Conservation (phyloP, 2,113 vertebrate species). For the Phylloscopus whistleri region DNA sequence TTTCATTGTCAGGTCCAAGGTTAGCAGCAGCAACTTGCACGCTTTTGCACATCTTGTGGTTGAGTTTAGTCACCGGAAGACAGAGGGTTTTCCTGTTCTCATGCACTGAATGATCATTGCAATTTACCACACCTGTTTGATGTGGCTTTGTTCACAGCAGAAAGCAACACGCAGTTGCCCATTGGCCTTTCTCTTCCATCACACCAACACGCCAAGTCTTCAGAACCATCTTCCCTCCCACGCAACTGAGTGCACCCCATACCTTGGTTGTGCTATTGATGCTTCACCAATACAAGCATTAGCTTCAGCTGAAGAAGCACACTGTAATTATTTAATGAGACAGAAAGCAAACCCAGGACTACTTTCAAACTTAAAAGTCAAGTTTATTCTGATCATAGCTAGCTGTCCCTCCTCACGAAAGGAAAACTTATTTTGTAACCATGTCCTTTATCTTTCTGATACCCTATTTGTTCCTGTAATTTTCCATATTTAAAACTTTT, state of each 20-base stretch:
- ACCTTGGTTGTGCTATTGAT: neutral
- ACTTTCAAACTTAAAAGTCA: neutral
- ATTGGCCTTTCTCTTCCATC: neutral
- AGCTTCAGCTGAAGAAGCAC: neutral
- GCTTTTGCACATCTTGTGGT: neutral
- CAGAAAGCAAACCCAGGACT: neutral
- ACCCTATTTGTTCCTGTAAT: neutral
- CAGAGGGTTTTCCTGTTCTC: neutral
- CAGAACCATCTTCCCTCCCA: neutral
- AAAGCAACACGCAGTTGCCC: accelerated
- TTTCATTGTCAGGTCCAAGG: neutral
- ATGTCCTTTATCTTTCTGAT: neutral
- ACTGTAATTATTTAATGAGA: neutral
- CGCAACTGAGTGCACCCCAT: neutral
- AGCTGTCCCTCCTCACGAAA: neutral
- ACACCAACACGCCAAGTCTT: accelerated
- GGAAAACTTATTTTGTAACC: neutral
- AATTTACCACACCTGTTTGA: neutral
- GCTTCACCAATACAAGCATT: neutral
- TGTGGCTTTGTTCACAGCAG: neutral
- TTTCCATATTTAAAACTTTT: neutral
- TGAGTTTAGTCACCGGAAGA: neutral
- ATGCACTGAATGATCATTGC: neutral
- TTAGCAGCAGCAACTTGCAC: neutral
- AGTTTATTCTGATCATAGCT: neutral